These are phyloP conservation scores for Rhabdomys pumilio DNA, from an alignment of 2,797 vertebrate species.

Conservation along the genomic window DNA sequence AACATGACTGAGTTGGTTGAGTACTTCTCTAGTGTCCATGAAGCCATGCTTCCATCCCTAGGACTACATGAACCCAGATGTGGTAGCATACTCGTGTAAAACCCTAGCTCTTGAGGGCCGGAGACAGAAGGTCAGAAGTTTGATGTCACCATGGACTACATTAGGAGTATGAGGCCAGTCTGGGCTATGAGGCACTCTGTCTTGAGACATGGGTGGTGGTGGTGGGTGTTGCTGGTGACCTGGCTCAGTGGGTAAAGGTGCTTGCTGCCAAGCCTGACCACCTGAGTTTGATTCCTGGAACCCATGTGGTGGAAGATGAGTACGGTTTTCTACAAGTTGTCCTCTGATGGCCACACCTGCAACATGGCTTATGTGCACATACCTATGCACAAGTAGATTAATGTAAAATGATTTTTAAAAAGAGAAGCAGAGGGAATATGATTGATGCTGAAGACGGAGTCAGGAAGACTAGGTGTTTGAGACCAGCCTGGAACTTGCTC, in stretches of 20 bases:
- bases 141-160: neutral
- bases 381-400: neutral
- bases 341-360: neutral
- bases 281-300: neutral
- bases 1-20: neutral
- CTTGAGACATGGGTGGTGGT: neutral
- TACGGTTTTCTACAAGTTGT: neutral
- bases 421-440: neutral
- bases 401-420: neutral
- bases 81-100: neutral
- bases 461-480: neutral
- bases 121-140: neutral
- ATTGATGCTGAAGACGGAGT: neutral
- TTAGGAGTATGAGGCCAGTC: neutral
- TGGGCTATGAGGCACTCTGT: neutral
- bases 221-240: neutral
- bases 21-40: neutral
- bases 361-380: too few species aligned
- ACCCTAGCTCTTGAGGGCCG: neutral
- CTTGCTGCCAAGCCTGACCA: neutral
- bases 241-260: neutral
- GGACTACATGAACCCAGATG: too few species aligned
- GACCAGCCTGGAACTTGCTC: neutral
- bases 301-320: neutral
- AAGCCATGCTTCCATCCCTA: neutral